A percentile compares a stretch with the other conserved stretches of the same genome.
Conservation (phyloP, 2,113 vertebrate species). For the Oophaga pumilio region DNA sequence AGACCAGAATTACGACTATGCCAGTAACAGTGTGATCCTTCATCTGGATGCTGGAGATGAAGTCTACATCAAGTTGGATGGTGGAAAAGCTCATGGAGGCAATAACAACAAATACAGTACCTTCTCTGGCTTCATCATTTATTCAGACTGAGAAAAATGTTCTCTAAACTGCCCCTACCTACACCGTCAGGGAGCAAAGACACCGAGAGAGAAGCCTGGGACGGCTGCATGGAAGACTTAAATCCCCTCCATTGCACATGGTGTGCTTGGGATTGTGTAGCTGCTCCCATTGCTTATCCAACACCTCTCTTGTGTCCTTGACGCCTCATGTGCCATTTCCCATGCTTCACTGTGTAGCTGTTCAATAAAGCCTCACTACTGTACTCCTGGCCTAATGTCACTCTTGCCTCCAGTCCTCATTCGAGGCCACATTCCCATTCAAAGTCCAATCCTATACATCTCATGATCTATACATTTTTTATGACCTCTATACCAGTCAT, state of each 20-base stretch:
- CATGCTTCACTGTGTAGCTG: slow-evolving; percentile 22
- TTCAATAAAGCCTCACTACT: slow-evolving; percentile 30
- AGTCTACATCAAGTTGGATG: slow-evolving; percentile 95
- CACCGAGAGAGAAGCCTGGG: slow-evolving; percentile 1
- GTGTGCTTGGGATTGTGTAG: slow-evolving; percentile 18
- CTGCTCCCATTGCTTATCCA: slow-evolving; percentile 23
- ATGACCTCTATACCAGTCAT: background rate
- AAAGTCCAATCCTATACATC: background rate
- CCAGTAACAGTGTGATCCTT: slow-evolving; percentile 97
- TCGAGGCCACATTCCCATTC: background rate
- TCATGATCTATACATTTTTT: background rate
- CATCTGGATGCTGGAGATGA: slow-evolving; percentile 96
- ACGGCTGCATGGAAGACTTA: background rate
- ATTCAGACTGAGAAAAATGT: slow-evolving; percentile 83
- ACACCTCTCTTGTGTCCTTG: slow-evolving; percentile 13
- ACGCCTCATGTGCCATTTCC: slow-evolving; percentile 9
- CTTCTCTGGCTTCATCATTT: slow-evolving; percentile 98
- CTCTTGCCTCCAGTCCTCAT: background rate
- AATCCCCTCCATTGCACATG: slow-evolving; percentile 18
- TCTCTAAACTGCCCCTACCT: background rate
- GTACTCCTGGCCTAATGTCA: background rate
- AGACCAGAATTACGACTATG: slow-evolving; percentile 98
- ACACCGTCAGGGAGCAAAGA: background rate
- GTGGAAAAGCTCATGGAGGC: slow-evolving; percentile 95
- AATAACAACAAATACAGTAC: slow-evolving; percentile 99